Conservation (phyloP, 2,113 vertebrate genomes). For the Malurus elegans region DNA sequence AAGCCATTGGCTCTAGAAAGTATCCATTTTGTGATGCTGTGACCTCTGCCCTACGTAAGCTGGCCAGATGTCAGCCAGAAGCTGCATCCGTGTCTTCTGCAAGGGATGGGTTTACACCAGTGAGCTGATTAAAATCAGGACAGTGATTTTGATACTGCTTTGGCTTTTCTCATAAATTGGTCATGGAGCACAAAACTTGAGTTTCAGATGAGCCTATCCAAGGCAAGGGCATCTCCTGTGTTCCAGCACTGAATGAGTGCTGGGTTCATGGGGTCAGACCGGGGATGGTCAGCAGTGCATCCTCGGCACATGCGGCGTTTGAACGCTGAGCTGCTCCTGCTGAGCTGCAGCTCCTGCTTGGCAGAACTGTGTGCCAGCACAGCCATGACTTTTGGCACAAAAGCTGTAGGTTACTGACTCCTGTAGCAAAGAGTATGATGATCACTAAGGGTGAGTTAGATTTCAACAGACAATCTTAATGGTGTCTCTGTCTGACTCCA, state of each 20-base stretch:
- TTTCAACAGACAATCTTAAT: background rate
- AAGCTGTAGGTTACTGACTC: background rate
- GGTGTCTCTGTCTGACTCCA: background rate
- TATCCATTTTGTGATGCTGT: fast-evolving
- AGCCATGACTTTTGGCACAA: background rate
- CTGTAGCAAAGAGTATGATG: fast-evolving
- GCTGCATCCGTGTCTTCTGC: fast-evolving
- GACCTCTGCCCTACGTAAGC: background rate
- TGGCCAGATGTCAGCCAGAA: background rate
- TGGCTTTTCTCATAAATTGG: background rate
- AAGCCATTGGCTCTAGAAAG: background rate
- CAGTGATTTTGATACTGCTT: background rate
- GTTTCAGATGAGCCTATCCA: fast-evolving
- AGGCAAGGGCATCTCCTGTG: fast-evolving
- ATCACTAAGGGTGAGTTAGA: background rate
- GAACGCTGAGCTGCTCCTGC: background rate
- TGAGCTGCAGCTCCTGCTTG: background rate
- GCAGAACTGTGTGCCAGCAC: background rate
- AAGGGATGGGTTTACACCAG: background rate
- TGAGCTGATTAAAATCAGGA: background rate
- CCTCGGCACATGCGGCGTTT: fast-evolving
- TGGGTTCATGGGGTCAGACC: background rate
- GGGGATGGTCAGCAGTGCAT: background rate
- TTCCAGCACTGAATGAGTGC: background rate
- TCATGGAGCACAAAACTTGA: background rate